These are phyloP conservation scores for Allophyes oxyacanthae DNA, from an alignment of 2,888 invertebrate species.

Conservation along the genomic window DNA sequence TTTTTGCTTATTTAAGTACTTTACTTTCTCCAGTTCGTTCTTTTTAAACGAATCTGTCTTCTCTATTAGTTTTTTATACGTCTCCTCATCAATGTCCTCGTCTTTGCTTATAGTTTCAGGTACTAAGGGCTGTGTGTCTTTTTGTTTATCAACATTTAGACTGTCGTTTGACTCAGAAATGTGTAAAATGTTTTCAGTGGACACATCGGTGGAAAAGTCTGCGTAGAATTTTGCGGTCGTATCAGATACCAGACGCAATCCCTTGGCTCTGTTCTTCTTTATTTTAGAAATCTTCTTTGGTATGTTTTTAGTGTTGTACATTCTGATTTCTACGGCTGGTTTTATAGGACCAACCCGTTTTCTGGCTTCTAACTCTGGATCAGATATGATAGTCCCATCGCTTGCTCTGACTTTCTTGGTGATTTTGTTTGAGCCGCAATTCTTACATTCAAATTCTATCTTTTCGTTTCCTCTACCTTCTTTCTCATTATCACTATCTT, in stretches of 20 bases:
- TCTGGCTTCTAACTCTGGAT: slow-evolving; percentile 76
- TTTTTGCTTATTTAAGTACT: slow-evolving; percentile 85
- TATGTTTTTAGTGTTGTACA: slow-evolving; percentile 91
- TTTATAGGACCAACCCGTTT: slow-evolving; percentile 65
- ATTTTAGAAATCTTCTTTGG: slow-evolving; percentile 92
- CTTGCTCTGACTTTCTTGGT: slow-evolving; percentile 70
- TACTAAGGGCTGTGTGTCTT: slow-evolving; percentile 60
- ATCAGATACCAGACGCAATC: slow-evolving; percentile 81
- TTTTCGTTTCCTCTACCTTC: slow-evolving; percentile 79
- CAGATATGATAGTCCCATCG: slow-evolving; percentile 75
- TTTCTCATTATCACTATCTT: slow-evolving; percentile 78
- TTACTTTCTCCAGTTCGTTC: slow-evolving; percentile 86
- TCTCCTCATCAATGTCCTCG: slow-evolving; percentile 84
- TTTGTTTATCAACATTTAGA: slow-evolving; percentile 80
- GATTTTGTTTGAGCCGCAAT: slow-evolving; percentile 84
- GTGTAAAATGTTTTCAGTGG: slow-evolving; percentile 89
- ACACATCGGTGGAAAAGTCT: slow-evolving; percentile 90
- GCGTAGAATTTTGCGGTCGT: slow-evolving; percentile 92
- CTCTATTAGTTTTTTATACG: slow-evolving; percentile 84
- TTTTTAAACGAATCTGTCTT: slow-evolving; percentile 88
- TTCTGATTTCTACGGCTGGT: slow-evolving; percentile 87
- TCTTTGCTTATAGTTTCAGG: slow-evolving; percentile 79
- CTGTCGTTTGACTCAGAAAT: slow-evolving; percentile 92
- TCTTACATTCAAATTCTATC: slow-evolving; percentile 84
- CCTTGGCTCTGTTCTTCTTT: slow-evolving; percentile 91